Conservation (phyloP, 2,888 invertebrate species). For the Marasmarcha lunaedactyla region DNA sequence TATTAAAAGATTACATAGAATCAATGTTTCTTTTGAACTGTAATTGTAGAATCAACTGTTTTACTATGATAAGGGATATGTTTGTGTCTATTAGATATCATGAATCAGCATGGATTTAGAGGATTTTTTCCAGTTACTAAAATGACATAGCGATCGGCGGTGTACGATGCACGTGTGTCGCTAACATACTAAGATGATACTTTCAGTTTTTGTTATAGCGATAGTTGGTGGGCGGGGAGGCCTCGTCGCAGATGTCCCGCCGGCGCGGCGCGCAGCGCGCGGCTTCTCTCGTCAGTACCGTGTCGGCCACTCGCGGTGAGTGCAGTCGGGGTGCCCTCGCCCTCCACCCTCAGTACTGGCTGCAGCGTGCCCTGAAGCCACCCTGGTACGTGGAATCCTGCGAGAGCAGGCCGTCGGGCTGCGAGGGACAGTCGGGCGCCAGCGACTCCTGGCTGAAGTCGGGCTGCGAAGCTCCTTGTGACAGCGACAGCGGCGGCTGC, state of each 20-base stretch:
- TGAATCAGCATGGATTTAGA: no score
- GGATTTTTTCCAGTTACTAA: no score
- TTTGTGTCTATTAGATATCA: no score
- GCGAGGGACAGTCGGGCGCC: constrained; percentile 89
- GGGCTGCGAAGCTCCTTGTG: constrained; percentile 78
- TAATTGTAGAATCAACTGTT: no score
- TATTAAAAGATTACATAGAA: no score
- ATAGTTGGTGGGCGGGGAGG: neutral
- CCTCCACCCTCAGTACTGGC: constrained; percentile 80
- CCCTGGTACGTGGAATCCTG: constrained; percentile 92
- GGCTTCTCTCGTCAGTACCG: neutral
- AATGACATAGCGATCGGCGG: no score
- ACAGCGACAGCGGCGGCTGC: constrained; percentile 77
- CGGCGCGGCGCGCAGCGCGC: constrained; percentile 1
- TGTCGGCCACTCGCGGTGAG: no score
- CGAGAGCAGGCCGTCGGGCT: constrained; percentile 94
- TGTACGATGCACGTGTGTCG: no score
- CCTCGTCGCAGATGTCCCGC: neutral
- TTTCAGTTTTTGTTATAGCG: neutral
- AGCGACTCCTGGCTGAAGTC: constrained; percentile 86
- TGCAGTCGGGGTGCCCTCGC: no score
- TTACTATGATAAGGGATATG: no score
- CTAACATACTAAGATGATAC: constrained; percentile 11
- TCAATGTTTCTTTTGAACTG: no score
- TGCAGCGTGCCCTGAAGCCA: constrained; percentile 75